Percentiles rank a stretch among this genome's conserved stretches.
phyloP scores from a whole-genome alignment of 2,113 vertebrate genomes.

The Corvus moneduloides region DNA sequence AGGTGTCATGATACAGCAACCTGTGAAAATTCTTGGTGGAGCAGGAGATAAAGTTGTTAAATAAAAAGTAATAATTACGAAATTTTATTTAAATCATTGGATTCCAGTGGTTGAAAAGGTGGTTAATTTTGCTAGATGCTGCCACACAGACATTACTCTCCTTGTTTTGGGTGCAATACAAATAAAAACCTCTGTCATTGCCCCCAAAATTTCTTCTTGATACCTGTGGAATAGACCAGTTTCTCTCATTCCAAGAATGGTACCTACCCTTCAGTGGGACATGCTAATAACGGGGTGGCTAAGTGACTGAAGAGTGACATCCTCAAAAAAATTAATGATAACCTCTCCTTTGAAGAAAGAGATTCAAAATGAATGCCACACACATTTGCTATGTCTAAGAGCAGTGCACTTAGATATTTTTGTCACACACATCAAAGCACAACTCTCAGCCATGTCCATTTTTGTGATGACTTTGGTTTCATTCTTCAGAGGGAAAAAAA shows the following conservation, averaged over 20 bases:
- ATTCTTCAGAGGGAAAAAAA: background rate
- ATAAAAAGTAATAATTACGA: background rate
- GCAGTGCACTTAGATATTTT: background rate
- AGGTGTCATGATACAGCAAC: constrained; percentile 72
- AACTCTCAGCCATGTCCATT: background rate
- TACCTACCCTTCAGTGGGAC: background rate
- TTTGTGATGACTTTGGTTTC: background rate
- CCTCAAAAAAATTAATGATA: background rate
- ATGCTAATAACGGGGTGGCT: background rate
- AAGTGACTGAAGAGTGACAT: background rate
- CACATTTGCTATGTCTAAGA: background rate
- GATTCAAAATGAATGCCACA: background rate
- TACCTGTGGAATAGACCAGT: background rate
- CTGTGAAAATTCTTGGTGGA: constrained; percentile 33
- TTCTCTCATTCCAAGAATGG: background rate
- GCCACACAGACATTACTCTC: background rate
- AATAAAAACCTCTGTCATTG: background rate
- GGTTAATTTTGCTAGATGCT: background rate
- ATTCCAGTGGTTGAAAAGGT: background rate
- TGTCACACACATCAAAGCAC: background rate
- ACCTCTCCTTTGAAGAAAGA: background rate
- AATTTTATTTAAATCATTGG: background rate
- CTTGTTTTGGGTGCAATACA: background rate
- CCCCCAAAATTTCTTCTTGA: background rate
- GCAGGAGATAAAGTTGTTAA: background rate